phyloP scores from a whole-genome alignment of 2,113 vertebrate genomes.

The Sebastes schlegelii region DNA sequence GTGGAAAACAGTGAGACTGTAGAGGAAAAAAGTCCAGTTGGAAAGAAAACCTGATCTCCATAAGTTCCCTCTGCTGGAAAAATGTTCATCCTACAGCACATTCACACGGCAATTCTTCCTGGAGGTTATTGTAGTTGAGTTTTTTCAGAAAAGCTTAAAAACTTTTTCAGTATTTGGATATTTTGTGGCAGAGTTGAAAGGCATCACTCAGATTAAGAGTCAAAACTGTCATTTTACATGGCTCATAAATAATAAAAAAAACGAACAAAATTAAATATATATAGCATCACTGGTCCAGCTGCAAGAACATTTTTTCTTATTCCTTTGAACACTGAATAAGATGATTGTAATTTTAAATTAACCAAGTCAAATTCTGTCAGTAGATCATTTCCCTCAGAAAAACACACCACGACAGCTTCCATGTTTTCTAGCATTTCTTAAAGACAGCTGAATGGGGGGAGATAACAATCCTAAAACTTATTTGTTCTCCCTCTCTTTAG shows the following conservation, averaged over 20 bases:
- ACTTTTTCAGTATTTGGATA: not conserved
- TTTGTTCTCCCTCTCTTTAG: not conserved
- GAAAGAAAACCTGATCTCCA: conserved; percentile 17
- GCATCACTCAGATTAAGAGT: not conserved
- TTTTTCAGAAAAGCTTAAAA: conserved; percentile 1
- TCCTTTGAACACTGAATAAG: not conserved
- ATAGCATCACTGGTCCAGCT: not conserved
- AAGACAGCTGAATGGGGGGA: not conserved
- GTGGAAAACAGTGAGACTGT: conserved; percentile 61
- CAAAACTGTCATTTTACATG: not conserved
- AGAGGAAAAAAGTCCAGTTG: conserved; percentile 19
- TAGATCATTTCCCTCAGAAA: not conserved
- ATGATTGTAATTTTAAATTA: no score
- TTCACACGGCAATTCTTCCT: conserved; percentile 1
- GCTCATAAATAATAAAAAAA: not conserved
- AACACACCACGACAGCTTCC: not conserved
- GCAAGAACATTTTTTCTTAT: not conserved
- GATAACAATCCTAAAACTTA: not conserved
- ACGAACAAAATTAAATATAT: not conserved
- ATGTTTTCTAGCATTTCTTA: not conserved
- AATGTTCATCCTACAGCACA: conserved; percentile 55
- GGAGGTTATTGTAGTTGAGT: not conserved
- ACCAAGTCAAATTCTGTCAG: not conserved
- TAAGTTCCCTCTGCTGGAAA: conserved; percentile 80
- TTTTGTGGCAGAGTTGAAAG: not conserved